phyloP scores from a whole-genome alignment of 2,797 vertebrate species.

The Gymnothorax reevesii region DNA sequence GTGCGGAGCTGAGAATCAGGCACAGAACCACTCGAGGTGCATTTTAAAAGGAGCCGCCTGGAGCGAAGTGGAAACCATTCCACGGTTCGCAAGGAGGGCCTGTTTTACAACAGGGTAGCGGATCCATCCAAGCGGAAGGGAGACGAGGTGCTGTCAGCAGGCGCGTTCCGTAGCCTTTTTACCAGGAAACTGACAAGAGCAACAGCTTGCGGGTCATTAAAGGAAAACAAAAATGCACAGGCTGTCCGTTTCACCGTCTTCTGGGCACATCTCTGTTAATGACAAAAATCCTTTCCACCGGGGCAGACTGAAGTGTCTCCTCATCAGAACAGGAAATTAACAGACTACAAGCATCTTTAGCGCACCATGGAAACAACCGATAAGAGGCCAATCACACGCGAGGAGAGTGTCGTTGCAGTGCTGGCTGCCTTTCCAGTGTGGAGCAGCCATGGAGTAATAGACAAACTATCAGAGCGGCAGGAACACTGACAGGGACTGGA shows the following conservation, averaged over 20 bases:
- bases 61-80: conserved; percentile 20
- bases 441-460: not conserved
- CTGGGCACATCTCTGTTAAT: not conserved
- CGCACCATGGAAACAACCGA: too few relatives aligned
- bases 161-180: not conserved
- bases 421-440: conserved; percentile 1
- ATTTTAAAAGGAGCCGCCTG: conserved; percentile 12
- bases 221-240: not conserved
- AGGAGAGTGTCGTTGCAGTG: not conserved
- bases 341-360: not conserved
- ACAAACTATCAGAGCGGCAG: not conserved
- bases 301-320: not conserved
- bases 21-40: conserved; percentile 21
- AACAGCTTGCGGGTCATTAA: not conserved
- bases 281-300: not conserved
- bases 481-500: not conserved
- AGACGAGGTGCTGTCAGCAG: not conserved
- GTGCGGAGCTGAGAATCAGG: not conserved
- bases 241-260: not conserved
- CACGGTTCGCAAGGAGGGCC: conserved; percentile 21
- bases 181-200: not conserved
- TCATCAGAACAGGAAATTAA: conserved; percentile 3
- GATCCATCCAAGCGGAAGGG: conserved; percentile 1
- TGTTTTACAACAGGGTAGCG: conserved; percentile 3
- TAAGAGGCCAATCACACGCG: not conserved